These are phyloP conservation scores for Pantala flavescens DNA, from an alignment of 1,140 invertebrate genomes.

Conservation along the genomic window DNA sequence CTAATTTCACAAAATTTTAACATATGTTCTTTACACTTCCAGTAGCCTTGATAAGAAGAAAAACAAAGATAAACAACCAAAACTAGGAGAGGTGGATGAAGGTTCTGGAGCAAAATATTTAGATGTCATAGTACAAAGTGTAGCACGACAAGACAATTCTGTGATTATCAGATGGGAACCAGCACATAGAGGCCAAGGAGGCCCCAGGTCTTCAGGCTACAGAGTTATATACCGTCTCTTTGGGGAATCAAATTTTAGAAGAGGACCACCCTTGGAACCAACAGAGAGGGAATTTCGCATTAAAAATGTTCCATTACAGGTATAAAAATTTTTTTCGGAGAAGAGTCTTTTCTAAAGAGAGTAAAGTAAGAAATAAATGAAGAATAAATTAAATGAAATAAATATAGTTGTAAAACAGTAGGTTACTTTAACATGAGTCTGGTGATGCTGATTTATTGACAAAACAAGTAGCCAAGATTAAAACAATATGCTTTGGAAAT, in stretches of 20 bases:
- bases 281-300: slow-evolving; percentile 84
- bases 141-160: slow-evolving; percentile 72
- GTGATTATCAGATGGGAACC: slow-evolving; percentile 74
- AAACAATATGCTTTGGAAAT: too few species aligned
- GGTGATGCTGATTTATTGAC: too few species aligned
- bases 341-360: too few species aligned
- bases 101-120: slow-evolving; percentile 33
- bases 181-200: slow-evolving; percentile 31
- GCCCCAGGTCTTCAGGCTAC: slow-evolving; percentile 73
- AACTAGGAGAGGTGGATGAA: slow-evolving; percentile 16
- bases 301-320: slow-evolving; percentile 79
- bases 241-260: slow-evolving; percentile 79
- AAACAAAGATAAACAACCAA: background rate
- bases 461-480: too few species aligned
- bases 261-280: slow-evolving; percentile 73
- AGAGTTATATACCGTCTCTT: slow-evolving; percentile 81
- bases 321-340: slow-evolving; percentile 34
- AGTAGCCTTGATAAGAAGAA: background rate
- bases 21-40: too few species aligned
- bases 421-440: too few species aligned
- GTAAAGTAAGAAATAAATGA: too few species aligned
- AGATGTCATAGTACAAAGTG: slow-evolving; percentile 74
- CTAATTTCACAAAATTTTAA: too few species aligned
- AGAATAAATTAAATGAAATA: too few species aligned
- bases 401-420: too few species aligned